A percentile compares a stretch with the other conserved stretches of the same genome.
Conservation (phyloP, 1,140 invertebrate genomes). For the Maconellicoccus hirsutus region DNA sequence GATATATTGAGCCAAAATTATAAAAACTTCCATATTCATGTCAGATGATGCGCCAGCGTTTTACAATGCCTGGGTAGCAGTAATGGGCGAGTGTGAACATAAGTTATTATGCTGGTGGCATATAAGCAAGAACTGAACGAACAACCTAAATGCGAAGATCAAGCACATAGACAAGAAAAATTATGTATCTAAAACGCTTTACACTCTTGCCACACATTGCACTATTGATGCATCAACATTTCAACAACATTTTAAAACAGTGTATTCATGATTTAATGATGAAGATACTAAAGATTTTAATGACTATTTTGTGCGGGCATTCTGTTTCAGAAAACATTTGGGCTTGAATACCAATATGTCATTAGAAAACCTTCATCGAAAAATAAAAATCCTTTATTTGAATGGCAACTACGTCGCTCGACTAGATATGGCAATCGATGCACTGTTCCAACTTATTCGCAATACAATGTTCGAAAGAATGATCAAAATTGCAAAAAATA, state of each 20-base stretch:
- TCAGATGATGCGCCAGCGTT: slow-evolving; percentile 22
- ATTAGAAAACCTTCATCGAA: slow-evolving; percentile 27
- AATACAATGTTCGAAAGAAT: slow-evolving; percentile 17
- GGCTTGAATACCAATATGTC: slow-evolving; percentile 28
- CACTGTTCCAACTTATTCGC: background rate
- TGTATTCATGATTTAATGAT: slow-evolving; percentile 8
- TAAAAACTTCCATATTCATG: no score
- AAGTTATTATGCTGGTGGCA: slow-evolving; percentile 25
- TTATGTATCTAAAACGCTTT: background rate
- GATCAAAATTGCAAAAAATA: slow-evolving; percentile 21
- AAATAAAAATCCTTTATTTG: slow-evolving; percentile 26
- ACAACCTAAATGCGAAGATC: background rate
- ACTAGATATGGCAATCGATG: slow-evolving; percentile 24
- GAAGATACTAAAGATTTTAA: background rate
- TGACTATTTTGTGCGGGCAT: slow-evolving; percentile 13
- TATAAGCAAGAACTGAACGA: slow-evolving; percentile 24
- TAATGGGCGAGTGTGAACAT: slow-evolving; percentile 14
- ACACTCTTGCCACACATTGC: background rate
- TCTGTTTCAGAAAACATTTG: slow-evolving; percentile 26
- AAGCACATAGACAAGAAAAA: background rate
- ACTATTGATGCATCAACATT: background rate
- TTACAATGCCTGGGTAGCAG: slow-evolving; percentile 22
- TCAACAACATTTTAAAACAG: background rate
- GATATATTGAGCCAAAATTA: background rate
- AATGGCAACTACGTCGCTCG: slow-evolving; percentile 23